These are phyloP conservation scores for Thymelicus lineola DNA, from an alignment of 2,888 invertebrate species.

Conservation along the genomic window DNA sequence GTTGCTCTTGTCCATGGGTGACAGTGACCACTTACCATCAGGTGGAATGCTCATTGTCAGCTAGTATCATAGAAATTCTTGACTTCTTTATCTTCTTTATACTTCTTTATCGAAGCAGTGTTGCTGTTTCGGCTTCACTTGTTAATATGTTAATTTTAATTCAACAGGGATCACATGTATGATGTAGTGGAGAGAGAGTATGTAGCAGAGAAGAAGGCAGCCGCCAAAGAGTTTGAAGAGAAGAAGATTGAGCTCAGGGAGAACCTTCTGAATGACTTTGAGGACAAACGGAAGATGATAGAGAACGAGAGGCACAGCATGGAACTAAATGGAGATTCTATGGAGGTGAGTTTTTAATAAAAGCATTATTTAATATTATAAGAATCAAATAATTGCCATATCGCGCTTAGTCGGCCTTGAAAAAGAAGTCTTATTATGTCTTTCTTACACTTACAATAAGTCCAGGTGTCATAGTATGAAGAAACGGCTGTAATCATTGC, in stretches of 20 bases:
- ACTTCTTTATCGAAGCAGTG: background rate
- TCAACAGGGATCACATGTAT: slow-evolving; percentile 90
- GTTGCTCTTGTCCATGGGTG: too few relatives aligned
- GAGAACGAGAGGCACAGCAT: slow-evolving; percentile 95
- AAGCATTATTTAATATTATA: slow-evolving; percentile 7
- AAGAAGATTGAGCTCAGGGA: slow-evolving; percentile 96
- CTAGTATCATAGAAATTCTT: too few relatives aligned
- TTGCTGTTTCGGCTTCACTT: background rate
- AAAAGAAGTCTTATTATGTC: too few relatives aligned
- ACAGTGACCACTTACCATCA: too few relatives aligned
- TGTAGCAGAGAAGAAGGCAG: slow-evolving; percentile 93
- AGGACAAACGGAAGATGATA: slow-evolving; percentile 95
- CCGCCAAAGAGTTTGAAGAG: slow-evolving; percentile 97
- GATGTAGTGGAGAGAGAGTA: slow-evolving; percentile 96
- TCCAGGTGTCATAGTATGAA: too few relatives aligned
- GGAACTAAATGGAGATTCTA: slow-evolving; percentile 95
- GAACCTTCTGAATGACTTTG: slow-evolving; percentile 95
- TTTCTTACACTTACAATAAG: too few relatives aligned
- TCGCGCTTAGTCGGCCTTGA: too few relatives aligned
- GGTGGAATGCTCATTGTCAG: too few relatives aligned
- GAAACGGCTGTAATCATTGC: too few relatives aligned
- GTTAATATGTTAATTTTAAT: slow-evolving; percentile 11
- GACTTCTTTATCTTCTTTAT: too few relatives aligned
- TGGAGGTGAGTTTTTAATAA: slow-evolving; percentile 84
- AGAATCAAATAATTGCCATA: background rate